Evolutionary conservation across 2,888 invertebrate species (phyloP), one percentile per base, ranked within the genome.

Genomic region (Panorpa germanica): DNA sequence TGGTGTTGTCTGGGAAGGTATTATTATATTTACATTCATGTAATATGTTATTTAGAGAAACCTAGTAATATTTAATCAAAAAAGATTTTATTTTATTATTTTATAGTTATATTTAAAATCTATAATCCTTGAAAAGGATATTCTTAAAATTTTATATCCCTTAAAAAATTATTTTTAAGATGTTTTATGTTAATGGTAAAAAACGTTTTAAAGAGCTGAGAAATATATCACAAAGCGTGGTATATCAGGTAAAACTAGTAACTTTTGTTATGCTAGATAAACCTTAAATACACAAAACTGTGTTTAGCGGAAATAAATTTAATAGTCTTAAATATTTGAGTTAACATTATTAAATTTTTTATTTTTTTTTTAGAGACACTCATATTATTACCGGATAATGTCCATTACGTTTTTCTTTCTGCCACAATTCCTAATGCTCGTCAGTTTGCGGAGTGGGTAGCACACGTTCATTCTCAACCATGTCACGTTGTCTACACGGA

Each of bases 401-500:
- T 98, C 0, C 91, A 91, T 50, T 95, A 91, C 52, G 98, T 99
- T 5, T 99, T 99, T 51, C 64, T 99, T 1, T 99, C 98, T 1
- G 98, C 98, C 8, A 99, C 98, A 0, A 98, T 99, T 43, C 98
- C 98, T 3, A 99, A 99, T 57, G 98, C 98, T 3, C 65, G 88
- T 4, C 96, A 99, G 57, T 88, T 88, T 51, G 83, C 74, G 1
- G 85, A 88, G 53, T 88, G 86, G 86, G 82, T 88, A n/a, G 73
- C 81, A 30, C 80, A 90, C 48, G 62, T 96, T 23, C 95, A 96
- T 54, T 77, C 83, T 35, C 83, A 95, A 58, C 95, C 96, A 0
- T 96, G 96, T 45, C 96, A 99, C 52, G 96, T 99, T 20, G 91
- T 99, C 18, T 98, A 96, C 54, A 99, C 98, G 0, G 98, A 99